Percentiles rank a stretch among this genome's conserved stretches.
phyloP scores from a whole-genome alignment of 37 sponge, comb jelly and placozoan genomes.

The Trichoplax adhaerens region DNA sequence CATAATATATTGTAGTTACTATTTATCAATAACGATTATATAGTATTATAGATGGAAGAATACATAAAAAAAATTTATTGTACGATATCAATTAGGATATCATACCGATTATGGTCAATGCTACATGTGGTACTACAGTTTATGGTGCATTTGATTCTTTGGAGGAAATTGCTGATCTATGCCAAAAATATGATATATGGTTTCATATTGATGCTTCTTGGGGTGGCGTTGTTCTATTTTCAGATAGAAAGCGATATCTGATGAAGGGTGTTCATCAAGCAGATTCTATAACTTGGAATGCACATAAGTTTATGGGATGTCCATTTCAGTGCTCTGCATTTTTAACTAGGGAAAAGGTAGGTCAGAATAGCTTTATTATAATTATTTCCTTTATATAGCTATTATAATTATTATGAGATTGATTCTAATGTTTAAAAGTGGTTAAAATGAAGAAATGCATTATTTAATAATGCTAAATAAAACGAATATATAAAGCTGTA shows the following conservation, averaged over 20 bases:
- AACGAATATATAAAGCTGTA: too few relatives aligned
- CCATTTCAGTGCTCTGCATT: constrained; percentile 60
- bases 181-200: constrained; percentile 69
- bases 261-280: constrained; percentile 18
- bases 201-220: constrained; percentile 79
- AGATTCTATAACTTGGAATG: constrained; percentile 73
- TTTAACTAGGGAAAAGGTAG: not conserved
- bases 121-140: constrained; percentile 74
- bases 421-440: too few relatives aligned
- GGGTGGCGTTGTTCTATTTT: constrained; percentile 49
- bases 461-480: too few relatives aligned
- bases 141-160: constrained; percentile 73
- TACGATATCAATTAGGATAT: constrained; percentile 14
- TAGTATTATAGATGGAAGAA: too few relatives aligned
- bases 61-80: too few relatives aligned
- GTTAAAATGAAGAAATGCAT: too few relatives aligned
- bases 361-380: too few relatives aligned
- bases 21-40: too few relatives aligned
- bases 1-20: too few relatives aligned
- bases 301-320: constrained; percentile 55
- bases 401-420: too few relatives aligned
- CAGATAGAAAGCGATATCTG: constrained; percentile 27
- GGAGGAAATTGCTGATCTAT: constrained; percentile 47
- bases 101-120: constrained; percentile 49
- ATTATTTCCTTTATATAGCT: too few relatives aligned